Base-by-base conservation (phyloP, 2,113 vertebrate genomes). In the Otocyon megalotis region DNA sequence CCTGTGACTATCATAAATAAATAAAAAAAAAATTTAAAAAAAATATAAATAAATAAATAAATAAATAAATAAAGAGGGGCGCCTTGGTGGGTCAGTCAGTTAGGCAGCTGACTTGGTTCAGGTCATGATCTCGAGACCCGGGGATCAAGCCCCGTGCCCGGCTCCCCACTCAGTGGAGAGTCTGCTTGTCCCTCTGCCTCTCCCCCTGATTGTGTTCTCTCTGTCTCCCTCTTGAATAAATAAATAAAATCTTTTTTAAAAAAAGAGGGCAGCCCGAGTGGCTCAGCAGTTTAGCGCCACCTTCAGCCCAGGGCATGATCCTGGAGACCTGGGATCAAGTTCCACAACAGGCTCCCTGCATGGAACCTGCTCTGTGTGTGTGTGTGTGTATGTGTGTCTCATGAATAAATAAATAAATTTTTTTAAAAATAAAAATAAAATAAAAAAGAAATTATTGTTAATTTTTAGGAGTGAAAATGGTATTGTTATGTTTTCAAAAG, bases 401-500 rank as follows among this genome's bases (percentile, higher is more conserved):
- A 15, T 30, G 16, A 67, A 32, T 67, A 15, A 67, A 67, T 67
- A 67, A 32, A 67, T 67, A 69, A 69, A n/a, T 16, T 69, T 17
- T 32, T 54, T n/a, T 17, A 50, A 77, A n/a, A 43, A 43, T 43
- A 43, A 43, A 43, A 43, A 43, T 43, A 43, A 43, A 43, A 43
- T 43, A 43, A 43, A 43, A 67, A 69, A 88, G 3, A 58, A 63
- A 74, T 50, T 37, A 82, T 35, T 86, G 1, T 62, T 62, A 79
- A 80, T 63, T 58, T 91, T 76, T 87, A 56, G 24, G 53, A 62
- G 17, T 94, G 22, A 93, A 54, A 54, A 83, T 76, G 13, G 16
- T 72, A 83, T 71, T 35, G 9, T 30, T 93, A 85, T 80, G 74
- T 85, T 93, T 97, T 58, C 56, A 83, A 80, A 88, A 92, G 22